Evolutionary conservation across 2,113 vertebrate genomes (phyloP).

Genomic region (Lampris incognitus): DNA sequence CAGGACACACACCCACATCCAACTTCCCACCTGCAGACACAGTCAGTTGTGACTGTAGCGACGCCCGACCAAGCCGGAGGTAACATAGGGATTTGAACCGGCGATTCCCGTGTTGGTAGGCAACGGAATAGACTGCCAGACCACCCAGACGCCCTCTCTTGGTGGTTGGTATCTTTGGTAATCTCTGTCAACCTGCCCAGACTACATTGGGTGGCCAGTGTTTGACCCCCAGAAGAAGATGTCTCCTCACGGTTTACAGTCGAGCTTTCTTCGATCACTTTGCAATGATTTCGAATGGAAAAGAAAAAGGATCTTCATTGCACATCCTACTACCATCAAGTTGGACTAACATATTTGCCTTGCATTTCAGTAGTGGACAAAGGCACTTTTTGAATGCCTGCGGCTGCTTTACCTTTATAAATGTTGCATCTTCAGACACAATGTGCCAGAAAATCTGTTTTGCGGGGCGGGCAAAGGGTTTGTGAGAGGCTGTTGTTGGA

Average conservation of each 20-base stretch:
- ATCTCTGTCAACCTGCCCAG: conserved; percentile 36
- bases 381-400: conserved; percentile 13
- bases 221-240: conserved; percentile 38
- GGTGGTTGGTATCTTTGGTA: conserved; percentile 25
- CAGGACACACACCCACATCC: too few species aligned
- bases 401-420: conserved; percentile 3
- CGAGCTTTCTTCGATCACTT: not conserved
- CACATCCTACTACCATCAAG: not conserved
- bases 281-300: not conserved
- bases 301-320: not conserved
- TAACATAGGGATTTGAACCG: too few species aligned
- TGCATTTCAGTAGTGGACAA: too few species aligned
- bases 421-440: conserved; percentile 1
- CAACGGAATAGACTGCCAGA: too few species aligned
- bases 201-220: conserved; percentile 31
- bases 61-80: too few species aligned
- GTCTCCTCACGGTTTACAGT: not conserved
- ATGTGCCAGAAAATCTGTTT: conserved; percentile 14
- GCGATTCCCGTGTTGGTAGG: not conserved
- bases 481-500: conserved; percentile 25
- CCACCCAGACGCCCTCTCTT: not conserved
- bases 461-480: conserved; percentile 21
- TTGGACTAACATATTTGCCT: conserved; percentile 8
- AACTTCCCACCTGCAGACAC: too few species aligned
- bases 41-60: too few species aligned